These are phyloP conservation scores for Catharus minimus DNA, from an alignment of 2,113 vertebrate genomes.

Conservation along the genomic window DNA sequence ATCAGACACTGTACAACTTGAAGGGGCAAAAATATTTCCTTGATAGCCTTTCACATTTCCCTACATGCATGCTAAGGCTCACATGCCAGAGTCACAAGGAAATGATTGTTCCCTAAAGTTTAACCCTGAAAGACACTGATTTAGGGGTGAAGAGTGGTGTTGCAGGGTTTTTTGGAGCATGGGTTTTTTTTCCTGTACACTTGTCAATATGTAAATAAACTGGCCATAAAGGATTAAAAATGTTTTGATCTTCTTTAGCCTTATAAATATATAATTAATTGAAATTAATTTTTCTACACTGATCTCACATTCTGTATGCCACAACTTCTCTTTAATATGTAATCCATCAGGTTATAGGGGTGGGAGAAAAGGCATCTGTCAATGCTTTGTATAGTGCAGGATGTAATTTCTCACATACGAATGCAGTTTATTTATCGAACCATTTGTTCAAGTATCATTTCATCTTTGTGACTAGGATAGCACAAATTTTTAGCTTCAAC, in stretches of 20 bases:
- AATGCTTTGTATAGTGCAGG: background rate
- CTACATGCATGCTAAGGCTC: background rate
- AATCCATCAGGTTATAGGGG: background rate
- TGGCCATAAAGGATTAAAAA: background rate
- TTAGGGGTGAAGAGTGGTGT: background rate
- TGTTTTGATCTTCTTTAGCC: background rate
- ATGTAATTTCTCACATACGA: background rate
- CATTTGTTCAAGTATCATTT: background rate
- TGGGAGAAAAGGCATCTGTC: background rate
- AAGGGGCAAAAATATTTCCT: background rate
- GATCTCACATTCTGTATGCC: background rate
- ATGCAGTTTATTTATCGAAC: background rate
- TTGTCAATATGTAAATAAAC: background rate
- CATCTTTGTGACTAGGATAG: background rate
- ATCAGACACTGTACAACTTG: background rate
- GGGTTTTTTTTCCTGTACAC: background rate
- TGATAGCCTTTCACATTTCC: background rate
- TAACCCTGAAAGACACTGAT: background rate
- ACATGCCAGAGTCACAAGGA: background rate
- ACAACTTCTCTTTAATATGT: background rate
- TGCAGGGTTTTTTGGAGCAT: accelerated
- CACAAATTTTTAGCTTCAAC: background rate
- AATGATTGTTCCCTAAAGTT: background rate
- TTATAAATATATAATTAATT: background rate
- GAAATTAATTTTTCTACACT: background rate